Conservation (phyloP, 2,888 invertebrate genomes). For the Lasius platythorax region DNA sequence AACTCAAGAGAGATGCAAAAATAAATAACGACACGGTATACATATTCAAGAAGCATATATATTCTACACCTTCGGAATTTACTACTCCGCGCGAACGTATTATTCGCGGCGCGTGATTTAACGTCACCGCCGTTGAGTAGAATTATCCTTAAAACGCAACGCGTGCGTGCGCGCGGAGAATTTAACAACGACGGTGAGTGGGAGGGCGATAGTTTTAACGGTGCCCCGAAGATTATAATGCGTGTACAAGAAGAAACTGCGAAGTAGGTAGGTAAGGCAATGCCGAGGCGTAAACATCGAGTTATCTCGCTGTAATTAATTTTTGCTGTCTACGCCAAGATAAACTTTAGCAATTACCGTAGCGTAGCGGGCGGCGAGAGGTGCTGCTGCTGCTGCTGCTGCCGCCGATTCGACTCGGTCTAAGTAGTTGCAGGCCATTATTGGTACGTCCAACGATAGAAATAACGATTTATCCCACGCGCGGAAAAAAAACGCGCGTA, state of each 20-base stretch:
- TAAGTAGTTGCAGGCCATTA: slow-evolving; percentile 47
- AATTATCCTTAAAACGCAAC: slow-evolving; percentile 48
- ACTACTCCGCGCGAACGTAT: slow-evolving; percentile 17
- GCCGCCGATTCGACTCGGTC: slow-evolving; percentile 14
- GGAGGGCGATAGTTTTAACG: slow-evolving; percentile 15
- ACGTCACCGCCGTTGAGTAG: slow-evolving; percentile 41
- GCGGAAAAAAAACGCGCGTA: neutral
- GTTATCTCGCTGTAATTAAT: slow-evolving; percentile 72
- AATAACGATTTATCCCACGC: slow-evolving; percentile 64
- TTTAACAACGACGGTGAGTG: neutral
- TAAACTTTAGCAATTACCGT: slow-evolving; percentile 75
- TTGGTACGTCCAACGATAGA: slow-evolving; percentile 53
- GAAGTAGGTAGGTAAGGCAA: slow-evolving; percentile 56
- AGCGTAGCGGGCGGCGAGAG: slow-evolving; percentile 42
- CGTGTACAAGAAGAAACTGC: slow-evolving; percentile 59
- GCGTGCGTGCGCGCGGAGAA: neutral
- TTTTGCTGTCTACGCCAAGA: slow-evolving; percentile 73
- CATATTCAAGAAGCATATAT: slow-evolving; percentile 30
- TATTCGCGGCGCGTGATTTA: slow-evolving; percentile 41
- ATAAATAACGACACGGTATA: slow-evolving; percentile 41
- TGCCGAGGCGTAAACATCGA: slow-evolving; percentile 65
- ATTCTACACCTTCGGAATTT: neutral
- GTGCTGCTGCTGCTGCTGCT: neutral
- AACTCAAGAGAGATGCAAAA: neutral
- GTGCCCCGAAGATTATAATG: slow-evolving; percentile 51